These are phyloP conservation scores for Phthorimaea operculella DNA, from an alignment of 1,140 invertebrate species.

Conservation along the genomic window DNA sequence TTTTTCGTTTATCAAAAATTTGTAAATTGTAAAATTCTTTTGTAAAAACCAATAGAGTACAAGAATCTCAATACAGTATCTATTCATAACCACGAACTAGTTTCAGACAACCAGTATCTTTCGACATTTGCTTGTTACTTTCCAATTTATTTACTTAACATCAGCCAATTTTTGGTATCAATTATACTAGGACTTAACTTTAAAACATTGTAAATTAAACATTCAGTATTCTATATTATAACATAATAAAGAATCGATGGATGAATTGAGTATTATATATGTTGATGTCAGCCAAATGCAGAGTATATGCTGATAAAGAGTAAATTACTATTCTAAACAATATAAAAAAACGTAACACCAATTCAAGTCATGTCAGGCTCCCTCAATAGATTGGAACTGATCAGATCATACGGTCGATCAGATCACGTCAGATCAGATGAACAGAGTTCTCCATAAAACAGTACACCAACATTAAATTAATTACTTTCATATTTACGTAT, in stretches of 20 bases:
- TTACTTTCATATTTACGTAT: slow-evolving; percentile 23
- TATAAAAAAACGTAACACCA: neutral
- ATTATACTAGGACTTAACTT: slow-evolving; percentile 25
- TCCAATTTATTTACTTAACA: slow-evolving; percentile 31
- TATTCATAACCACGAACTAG: neutral
- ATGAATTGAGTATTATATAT: neutral
- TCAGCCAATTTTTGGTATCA: slow-evolving; percentile 42
- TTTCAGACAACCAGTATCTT: neutral
- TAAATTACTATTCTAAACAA: too few relatives aligned
- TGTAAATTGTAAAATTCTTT: slow-evolving; percentile 61
- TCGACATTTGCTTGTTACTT: slow-evolving; percentile 15
- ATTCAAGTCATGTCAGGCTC: slow-evolving; percentile 27
- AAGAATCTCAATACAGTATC: slow-evolving; percentile 45
- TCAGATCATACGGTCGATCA: too few relatives aligned
- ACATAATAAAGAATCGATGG: neutral
- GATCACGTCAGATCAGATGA: neutral
- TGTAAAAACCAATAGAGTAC: slow-evolving; percentile 44
- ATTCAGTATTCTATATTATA: neutral
- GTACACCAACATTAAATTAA: slow-evolving; percentile 16
- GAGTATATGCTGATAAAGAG: too few relatives aligned
- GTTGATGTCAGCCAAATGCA: too few relatives aligned
- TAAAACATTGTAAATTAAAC: neutral
- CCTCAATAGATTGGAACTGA: slow-evolving; percentile 8
- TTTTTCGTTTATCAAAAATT: slow-evolving; percentile 59
- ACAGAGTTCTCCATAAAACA: slow-evolving; percentile 17